Evolutionary conservation across 2,797 vertebrate species (phyloP).

Genomic region (Paedocypris micromegethes): DNA sequence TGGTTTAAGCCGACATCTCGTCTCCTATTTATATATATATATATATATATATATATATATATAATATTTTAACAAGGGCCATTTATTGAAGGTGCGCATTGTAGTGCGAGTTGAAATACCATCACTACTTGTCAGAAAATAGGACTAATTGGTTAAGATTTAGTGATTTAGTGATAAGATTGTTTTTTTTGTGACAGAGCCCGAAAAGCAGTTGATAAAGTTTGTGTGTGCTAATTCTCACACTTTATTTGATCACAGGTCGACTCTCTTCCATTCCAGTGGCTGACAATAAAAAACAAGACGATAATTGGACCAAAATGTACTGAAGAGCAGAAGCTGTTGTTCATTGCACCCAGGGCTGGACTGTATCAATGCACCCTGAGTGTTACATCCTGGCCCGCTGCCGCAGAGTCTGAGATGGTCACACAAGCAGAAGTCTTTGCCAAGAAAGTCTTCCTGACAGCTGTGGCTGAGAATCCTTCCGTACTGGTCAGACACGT

Average conservation of each 20-base stretch:
- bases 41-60: too few relatives aligned
- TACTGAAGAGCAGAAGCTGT: conserved; percentile 86
- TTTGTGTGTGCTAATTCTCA: neutral
- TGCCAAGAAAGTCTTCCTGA: conserved; percentile 79
- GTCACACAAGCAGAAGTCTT: conserved; percentile 77
- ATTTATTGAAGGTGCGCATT: too few relatives aligned
- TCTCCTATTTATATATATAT: too few relatives aligned
- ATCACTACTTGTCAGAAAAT: too few relatives aligned
- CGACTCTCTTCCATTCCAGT: conserved; percentile 77
- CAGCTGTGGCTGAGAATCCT: conserved; percentile 87
- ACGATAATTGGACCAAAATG: conserved; percentile 82
- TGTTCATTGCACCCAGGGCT: conserved; percentile 80
- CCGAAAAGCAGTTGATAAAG: too few relatives aligned
- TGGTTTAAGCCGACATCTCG: too few relatives aligned
- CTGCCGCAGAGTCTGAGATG: conserved; percentile 78
- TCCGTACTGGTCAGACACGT: conserved; percentile 71
- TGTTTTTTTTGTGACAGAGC: too few relatives aligned
- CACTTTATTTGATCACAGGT: conserved; percentile 62
- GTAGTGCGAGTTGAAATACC: too few relatives aligned
- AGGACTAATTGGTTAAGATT: too few relatives aligned
- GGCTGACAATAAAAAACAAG: conserved; percentile 92
- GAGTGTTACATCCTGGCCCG: conserved; percentile 88
- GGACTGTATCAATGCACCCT: conserved; percentile 88
- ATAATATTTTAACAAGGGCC: too few relatives aligned
- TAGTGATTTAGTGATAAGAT: too few relatives aligned